Evolutionary conservation across 2,888 invertebrate genomes (phyloP).

Genomic region (Meloe dianella): DNA sequence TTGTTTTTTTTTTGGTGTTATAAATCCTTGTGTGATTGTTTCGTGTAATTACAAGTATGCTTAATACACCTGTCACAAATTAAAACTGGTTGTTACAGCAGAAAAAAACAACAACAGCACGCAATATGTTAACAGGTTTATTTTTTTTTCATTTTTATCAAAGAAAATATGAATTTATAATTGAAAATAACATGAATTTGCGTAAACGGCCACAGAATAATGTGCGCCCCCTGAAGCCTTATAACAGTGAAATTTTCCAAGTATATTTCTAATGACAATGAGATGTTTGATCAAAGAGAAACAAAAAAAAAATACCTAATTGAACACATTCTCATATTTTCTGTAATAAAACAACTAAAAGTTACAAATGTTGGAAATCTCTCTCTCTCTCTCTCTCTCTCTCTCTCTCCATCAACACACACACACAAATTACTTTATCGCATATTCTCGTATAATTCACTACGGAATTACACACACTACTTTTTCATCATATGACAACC

Average conservation of each 20-base stretch:
- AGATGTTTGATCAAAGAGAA: not conserved
- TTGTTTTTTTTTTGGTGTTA: too few relatives aligned
- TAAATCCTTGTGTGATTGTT: too few relatives aligned
- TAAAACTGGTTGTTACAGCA: not conserved
- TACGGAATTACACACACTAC: not conserved
- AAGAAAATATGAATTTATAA: constrained; percentile 2
- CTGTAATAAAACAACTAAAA: not conserved
- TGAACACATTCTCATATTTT: not conserved
- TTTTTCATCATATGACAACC: constrained; percentile 23
- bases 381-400: too few relatives aligned
- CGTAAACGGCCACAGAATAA: not conserved
- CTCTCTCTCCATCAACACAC: too few relatives aligned
- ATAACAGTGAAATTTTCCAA: not conserved
- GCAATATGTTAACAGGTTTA: not conserved
- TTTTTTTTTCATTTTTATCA: too few relatives aligned
- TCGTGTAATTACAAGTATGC: too few relatives aligned
- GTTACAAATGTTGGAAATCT: too few relatives aligned
- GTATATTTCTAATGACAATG: not conserved
- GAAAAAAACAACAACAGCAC: not conserved
- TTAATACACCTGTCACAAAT: too few relatives aligned
- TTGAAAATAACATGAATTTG: not conserved
- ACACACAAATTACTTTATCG: not conserved
- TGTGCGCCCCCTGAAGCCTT: not conserved
- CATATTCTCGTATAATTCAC: not conserved
- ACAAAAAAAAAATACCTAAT: not conserved